These are phyloP conservation scores for Trissolcus brochymenae DNA, from an alignment of 2,888 invertebrate genomes.

Conservation along the genomic window DNA sequence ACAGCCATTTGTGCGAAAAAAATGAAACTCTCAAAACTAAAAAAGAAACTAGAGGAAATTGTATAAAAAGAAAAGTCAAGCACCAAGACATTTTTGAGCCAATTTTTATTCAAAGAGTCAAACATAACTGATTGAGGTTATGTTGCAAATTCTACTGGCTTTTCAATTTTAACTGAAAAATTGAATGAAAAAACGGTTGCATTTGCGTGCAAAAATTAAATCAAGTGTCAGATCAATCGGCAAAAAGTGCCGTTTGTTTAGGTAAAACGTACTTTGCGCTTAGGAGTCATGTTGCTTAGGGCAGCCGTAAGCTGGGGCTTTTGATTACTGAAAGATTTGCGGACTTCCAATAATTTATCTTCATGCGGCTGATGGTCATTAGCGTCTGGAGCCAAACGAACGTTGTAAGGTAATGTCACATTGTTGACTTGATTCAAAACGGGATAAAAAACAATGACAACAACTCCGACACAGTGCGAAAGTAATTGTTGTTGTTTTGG, in stretches of 20 bases:
- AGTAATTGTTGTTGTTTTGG: no score
- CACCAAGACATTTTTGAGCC: background rate
- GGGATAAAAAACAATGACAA: constrained; percentile 9
- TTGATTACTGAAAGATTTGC: background rate
- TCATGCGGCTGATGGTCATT: constrained; percentile 3
- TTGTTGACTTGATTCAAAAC: constrained; percentile 8
- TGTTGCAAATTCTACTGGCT: background rate
- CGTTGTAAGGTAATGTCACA: constrained; percentile 12
- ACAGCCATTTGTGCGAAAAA: constrained; percentile 10
- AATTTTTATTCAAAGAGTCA: background rate
- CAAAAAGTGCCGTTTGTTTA: background rate
- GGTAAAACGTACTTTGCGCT: constrained; percentile 68
- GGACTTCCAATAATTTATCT: background rate
- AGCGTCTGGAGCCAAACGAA: background rate
- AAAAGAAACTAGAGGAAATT: background rate
- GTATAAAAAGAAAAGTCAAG: background rate
- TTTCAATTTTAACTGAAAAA: background rate
- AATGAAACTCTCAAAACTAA: background rate
- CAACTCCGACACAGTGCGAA: background rate
- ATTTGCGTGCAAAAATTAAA: constrained; percentile 2
- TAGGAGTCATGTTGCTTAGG: constrained; percentile 70
- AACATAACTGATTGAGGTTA: constrained; percentile 14
- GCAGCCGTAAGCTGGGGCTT: constrained; percentile 14
- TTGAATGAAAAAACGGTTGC: background rate
- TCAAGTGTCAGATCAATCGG: background rate